Evolutionary conservation across 2,113 vertebrate genomes (phyloP), one percentile per base, ranked within the genome.

Genomic region (Sylvia atricapilla): DNA sequence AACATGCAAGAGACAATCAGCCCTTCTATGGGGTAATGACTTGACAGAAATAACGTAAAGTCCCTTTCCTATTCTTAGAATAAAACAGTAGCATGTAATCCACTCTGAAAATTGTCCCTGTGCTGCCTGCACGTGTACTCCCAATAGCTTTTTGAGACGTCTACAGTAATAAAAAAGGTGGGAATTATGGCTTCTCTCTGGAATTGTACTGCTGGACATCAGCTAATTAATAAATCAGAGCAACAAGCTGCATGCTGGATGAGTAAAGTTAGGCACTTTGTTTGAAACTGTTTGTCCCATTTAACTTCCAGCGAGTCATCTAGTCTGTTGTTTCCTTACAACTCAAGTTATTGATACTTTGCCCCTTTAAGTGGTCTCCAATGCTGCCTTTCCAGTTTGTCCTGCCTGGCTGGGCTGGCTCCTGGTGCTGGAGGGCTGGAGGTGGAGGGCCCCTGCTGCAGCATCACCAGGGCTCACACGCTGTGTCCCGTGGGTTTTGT

Each of bases 381-480:
- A 2, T 14, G 25, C 53, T 52, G 11, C 14, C 25, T 74, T 93
- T 84, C 60, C 62, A 62, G 62, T 79, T 79, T 68, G n/a, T 55
- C 44, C 53, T 87, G 55, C 27, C 44, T 68, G 52, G 23, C 39
- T 80, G 55, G 37, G 27, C 50, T 92, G 67, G 24, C 23, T 89
- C 4, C 60, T 2, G 1, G 13, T 0, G 1, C 30, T 43, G 37
- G 46, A 67, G 14, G 31, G 23, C 56, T 66, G 50, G 50, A 43
- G 46, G 13, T 35, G 28, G 25, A 73, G n/a, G 24, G 37, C 33
- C 76, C 33, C 2, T 1, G 3, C 11, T 10, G 9, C n/a, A 59
- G 19, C 0, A 0, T 72, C 66, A 60, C 33, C 9, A 25, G 11
- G 35, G 35, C 16, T 89, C 33, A 5, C 55, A 33, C 0, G 0